Percentiles rank a stretch among this genome's conserved stretches.
phyloP scores from a whole-genome alignment of 2,797 vertebrate genomes.

The Petrocephalus sullivani region DNA sequence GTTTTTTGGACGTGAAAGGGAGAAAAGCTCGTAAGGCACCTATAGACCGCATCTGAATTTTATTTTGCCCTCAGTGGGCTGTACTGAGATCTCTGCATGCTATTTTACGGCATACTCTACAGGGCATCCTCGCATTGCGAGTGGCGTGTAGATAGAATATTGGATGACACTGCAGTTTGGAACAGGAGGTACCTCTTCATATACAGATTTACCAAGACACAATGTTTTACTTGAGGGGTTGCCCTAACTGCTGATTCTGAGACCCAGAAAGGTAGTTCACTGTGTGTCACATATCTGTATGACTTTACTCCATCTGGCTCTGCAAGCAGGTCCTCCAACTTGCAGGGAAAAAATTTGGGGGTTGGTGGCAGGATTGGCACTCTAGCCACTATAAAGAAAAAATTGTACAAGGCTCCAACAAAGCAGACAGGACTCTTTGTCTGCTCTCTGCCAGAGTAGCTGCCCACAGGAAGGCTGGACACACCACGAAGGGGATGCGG shows the following conservation, averaged over 20 bases:
- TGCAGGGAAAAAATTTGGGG: no score
- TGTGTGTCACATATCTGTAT: neutral
- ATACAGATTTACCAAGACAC: neutral
- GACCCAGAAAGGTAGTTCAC: no score
- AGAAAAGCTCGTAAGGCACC: constrained; percentile 16
- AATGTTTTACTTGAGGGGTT: neutral
- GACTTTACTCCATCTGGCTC: no score
- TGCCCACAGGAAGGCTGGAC: no score
- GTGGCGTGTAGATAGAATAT: neutral
- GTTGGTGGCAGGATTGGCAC: no score
- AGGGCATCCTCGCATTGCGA: neutral
- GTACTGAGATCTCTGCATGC: neutral
- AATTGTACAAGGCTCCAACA: no score
- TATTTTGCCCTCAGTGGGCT: constrained; percentile 26
- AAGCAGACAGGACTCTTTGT: no score
- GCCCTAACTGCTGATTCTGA: neutral
- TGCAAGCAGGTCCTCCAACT: no score
- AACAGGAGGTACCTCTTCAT: neutral
- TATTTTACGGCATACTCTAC: neutral
- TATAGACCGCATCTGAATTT: constrained; percentile 23
- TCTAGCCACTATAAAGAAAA: no score
- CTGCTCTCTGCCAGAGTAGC: no score
- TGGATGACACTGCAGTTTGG: neutral
- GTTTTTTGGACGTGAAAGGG: neutral
- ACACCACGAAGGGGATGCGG: no score